phyloP scores from a whole-genome alignment of 1,140 invertebrate species.

The Drosophila tani region DNA sequence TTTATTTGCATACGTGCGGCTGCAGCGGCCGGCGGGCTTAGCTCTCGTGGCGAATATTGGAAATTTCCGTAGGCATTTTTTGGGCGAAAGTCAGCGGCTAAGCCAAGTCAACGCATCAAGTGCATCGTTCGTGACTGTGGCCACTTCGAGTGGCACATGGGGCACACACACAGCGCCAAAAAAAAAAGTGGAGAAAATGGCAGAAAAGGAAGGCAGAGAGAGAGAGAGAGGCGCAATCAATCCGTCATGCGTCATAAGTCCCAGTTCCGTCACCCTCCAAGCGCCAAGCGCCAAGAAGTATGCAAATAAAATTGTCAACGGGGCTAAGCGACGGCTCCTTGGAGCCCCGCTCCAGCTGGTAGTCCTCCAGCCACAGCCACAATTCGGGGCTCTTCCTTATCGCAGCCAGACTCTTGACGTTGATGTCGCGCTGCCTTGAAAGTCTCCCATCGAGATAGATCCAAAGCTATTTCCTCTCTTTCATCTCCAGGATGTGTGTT shows the following conservation, averaged over 20 bases:
- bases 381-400: constrained; percentile 24
- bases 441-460: constrained; percentile 24
- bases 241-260: constrained; percentile 52
- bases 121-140: constrained; percentile 40
- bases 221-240: constrained; percentile 20
- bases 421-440: constrained; percentile 41
- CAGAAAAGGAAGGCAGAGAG: background rate
- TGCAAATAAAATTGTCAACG: constrained; percentile 71
- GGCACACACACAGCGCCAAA: background rate
- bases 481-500: constrained; percentile 4
- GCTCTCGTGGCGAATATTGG: background rate
- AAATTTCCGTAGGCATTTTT: constrained; percentile 1
- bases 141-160: constrained; percentile 18
- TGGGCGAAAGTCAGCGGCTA: constrained; percentile 32
- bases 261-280: constrained; percentile 18
- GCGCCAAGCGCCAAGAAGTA: constrained; percentile 43
- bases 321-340: constrained; percentile 23
- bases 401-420: constrained; percentile 35
- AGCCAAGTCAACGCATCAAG: constrained; percentile 35
- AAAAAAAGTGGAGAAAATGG: background rate
- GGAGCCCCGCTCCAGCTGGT: background rate
- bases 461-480: constrained; percentile 3
- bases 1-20: constrained; percentile 60
- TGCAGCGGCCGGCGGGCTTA: constrained; percentile 44
- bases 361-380: background rate